Evolutionary conservation across 2,888 invertebrate genomes (phyloP).

Genomic region (Suillia variegata): DNA sequence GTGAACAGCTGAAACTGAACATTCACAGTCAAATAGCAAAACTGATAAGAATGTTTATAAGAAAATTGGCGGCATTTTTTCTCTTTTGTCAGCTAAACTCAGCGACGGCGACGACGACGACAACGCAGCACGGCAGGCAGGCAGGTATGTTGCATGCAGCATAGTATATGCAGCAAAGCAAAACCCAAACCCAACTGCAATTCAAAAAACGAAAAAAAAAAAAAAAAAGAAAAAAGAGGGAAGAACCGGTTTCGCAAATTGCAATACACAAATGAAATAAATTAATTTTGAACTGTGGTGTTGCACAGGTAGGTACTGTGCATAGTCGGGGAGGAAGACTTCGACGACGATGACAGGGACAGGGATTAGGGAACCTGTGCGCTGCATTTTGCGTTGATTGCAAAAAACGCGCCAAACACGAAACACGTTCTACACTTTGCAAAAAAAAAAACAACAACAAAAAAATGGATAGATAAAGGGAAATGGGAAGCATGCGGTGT

Average conservation of each 20-base stretch:
- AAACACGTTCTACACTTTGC: not conserved
- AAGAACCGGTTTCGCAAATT: constrained; percentile 1
- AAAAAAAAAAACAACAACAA: too few relatives aligned
- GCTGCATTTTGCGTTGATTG: not conserved
- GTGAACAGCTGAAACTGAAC: not conserved
- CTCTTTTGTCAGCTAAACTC: not conserved
- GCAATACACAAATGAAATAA: not conserved
- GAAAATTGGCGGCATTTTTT: constrained; percentile 21
- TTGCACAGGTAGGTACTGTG: not conserved
- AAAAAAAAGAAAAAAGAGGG: not conserved
- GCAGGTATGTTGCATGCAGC: not conserved
- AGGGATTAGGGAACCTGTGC: not conserved
- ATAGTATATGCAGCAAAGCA: too few relatives aligned
- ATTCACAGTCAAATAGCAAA: not conserved
- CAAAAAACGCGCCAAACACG: constrained; percentile 4
- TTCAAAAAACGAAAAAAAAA: too few relatives aligned
- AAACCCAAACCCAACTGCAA: too few relatives aligned
- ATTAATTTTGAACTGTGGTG: not conserved
- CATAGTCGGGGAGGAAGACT: too few relatives aligned
- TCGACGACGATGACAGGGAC: too few relatives aligned
- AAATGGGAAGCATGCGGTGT: constrained; percentile 8
- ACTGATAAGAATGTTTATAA: constrained; percentile 23
- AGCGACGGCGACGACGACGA: not conserved
- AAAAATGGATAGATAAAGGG: too few relatives aligned
- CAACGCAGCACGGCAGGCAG: too few relatives aligned